These are phyloP conservation scores for Onychomys arenicola DNA, from an alignment of 2,797 vertebrate genomes.

Conservation along the genomic window DNA sequence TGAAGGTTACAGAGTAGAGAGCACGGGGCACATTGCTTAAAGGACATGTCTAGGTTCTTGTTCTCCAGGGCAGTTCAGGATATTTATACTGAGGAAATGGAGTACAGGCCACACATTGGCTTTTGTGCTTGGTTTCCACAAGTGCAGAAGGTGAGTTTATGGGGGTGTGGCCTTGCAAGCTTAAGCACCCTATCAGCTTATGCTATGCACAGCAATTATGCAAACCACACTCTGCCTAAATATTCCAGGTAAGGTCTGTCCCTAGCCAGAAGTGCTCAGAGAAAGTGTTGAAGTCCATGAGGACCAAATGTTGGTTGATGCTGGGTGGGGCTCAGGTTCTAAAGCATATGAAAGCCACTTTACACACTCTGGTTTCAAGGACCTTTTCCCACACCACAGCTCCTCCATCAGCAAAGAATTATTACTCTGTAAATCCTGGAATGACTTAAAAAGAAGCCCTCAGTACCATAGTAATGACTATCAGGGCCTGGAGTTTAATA, in stretches of 20 bases:
- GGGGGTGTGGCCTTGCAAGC: fast-evolving
- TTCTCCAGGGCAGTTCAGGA: neutral
- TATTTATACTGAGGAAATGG: neutral
- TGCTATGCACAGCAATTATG: neutral
- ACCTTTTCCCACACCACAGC: too few relatives aligned
- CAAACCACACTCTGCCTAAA: neutral
- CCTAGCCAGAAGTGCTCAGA: neutral
- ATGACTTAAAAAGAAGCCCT: neutral
- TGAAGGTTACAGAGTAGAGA: neutral
- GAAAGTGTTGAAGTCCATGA: neutral
- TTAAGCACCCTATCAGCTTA: neutral
- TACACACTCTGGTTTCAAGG: neutral
- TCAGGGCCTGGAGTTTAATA: neutral
- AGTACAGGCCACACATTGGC: neutral
- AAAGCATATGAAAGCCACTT: neutral
- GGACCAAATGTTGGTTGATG: neutral
- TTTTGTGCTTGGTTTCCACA: neutral
- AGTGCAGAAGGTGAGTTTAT: neutral
- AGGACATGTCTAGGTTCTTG: neutral
- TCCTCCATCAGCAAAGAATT: neutral
- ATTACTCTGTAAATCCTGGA: neutral
- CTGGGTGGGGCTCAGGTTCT: neutral
- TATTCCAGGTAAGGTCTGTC: too few relatives aligned
- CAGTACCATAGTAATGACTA: neutral
- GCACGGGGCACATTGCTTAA: neutral